These are phyloP conservation scores for Puntigrus tetrazona DNA, from an alignment of 2,113 vertebrate genomes.

Conservation along the genomic window DNA sequence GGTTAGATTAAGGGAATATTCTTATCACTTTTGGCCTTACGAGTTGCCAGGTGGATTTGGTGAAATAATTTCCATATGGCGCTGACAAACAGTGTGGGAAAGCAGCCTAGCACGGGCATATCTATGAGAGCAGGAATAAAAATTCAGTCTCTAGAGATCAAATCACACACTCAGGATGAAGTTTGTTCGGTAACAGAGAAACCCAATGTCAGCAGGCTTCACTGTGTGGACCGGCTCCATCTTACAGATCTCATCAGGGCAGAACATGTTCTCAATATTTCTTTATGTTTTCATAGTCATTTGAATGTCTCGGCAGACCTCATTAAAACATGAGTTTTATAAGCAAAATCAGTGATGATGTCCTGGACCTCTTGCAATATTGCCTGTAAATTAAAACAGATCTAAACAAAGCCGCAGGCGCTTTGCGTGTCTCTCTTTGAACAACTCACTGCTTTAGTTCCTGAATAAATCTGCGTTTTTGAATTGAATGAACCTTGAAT, in stretches of 20 bases:
- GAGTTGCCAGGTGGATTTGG: conserved; percentile 32
- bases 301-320: not conserved
- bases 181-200: conserved; percentile 7
- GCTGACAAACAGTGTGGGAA: conserved; percentile 25
- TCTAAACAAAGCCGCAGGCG: no score
- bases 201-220: not conserved
- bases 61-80: conserved; percentile 42
- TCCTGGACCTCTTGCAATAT: not conserved
- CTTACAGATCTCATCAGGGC: conserved; percentile 19
- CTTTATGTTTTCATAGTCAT: not conserved
- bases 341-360: conserved; percentile 17
- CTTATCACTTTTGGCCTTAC: conserved; percentile 23
- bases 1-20: conserved; percentile 28
- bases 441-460: no score
- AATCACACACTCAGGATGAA: conserved; percentile 4
- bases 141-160: conserved; percentile 7
- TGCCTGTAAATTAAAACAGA: no score
- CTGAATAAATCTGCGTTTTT: no score
- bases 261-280: conserved; percentile 8
- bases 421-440: no score
- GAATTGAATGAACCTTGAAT: no score
- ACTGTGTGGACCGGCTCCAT: not conserved
- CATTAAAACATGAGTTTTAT: conserved; percentile 4
- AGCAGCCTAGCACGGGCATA: not conserved
- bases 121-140: conserved; percentile 5